These are phyloP conservation scores for Nesoenas mayeri DNA, from an alignment of 2,113 vertebrate species.

Conservation along the genomic window DNA sequence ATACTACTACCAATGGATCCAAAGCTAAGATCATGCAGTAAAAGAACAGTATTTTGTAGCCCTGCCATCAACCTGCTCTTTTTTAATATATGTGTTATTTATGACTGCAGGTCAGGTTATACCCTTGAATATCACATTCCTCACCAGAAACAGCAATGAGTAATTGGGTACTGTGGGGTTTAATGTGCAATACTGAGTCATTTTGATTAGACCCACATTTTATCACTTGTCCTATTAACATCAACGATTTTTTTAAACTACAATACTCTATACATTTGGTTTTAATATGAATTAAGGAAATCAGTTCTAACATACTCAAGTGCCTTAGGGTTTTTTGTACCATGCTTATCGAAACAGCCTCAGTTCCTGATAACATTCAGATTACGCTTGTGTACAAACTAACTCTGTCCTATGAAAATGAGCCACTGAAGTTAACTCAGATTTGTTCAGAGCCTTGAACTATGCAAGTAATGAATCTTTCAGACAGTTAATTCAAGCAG, in stretches of 20 bases:
- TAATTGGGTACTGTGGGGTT: slow-evolving; percentile 62
- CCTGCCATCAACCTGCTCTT: slow-evolving; percentile 7
- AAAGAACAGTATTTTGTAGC: not conserved
- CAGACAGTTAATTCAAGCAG: slow-evolving; percentile 53
- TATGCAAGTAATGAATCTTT: slow-evolving; percentile 40
- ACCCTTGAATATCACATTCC: slow-evolving; percentile 55
- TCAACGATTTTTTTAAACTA: slow-evolving; percentile 31
- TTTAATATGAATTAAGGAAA: slow-evolving; percentile 43
- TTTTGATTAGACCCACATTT: slow-evolving; percentile 74
- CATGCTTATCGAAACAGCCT: not conserved
- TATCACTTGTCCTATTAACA: slow-evolving; percentile 51
- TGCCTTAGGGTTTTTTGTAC: not conserved
- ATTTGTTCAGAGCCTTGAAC: slow-evolving; percentile 13
- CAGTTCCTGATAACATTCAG: slow-evolving; percentile 3
- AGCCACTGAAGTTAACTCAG: slow-evolving; percentile 27
- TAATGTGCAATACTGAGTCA: slow-evolving; percentile 62
- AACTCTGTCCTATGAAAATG: slow-evolving; percentile 33
- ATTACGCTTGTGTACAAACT: not conserved
- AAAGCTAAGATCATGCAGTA: not conserved
- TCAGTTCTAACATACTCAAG: not conserved
- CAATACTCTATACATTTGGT: not conserved
- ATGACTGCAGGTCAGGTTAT: slow-evolving; percentile 31
- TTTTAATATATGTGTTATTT: slow-evolving; percentile 46
- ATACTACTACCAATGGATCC: not conserved
- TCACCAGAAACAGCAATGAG: slow-evolving; percentile 63